These are phyloP conservation scores for Drosophila jambulina DNA, from an alignment of 1,140 invertebrate species.

Conservation along the genomic window DNA sequence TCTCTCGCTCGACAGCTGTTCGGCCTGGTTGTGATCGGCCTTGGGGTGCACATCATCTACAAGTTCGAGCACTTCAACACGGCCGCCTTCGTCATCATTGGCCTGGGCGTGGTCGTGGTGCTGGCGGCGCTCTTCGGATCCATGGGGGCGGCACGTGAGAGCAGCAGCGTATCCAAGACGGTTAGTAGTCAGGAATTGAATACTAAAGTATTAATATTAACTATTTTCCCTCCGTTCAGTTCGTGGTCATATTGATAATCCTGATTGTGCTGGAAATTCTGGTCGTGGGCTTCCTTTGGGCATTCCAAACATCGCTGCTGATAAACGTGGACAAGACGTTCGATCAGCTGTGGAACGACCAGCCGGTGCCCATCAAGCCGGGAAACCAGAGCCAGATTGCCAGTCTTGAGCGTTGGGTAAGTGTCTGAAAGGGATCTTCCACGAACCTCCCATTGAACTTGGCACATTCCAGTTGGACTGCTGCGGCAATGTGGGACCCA, in stretches of 20 bases:
- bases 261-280: conserved; percentile 65
- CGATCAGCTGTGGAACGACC: conserved; percentile 72
- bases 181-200: conserved; percentile 23
- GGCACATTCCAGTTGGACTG: conserved; percentile 86
- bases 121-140: conserved; percentile 60
- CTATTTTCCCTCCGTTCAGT: conserved; percentile 32
- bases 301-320: conserved; percentile 72
- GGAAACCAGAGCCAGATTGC: conserved; percentile 77
- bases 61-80: conserved; percentile 73
- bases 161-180: conserved; percentile 65
- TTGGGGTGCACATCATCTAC: conserved; percentile 68
- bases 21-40: conserved; percentile 57
- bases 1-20: conserved; percentile 58
- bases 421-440: conserved; percentile 11
- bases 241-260: conserved; percentile 59
- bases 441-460: neutral
- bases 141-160: conserved; percentile 72
- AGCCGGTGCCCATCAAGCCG: conserved; percentile 73
- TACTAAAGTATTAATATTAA: too few relatives aligned
- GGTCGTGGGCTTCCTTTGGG: conserved; percentile 68
- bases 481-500: conserved; percentile 86
- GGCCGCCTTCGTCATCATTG: conserved; percentile 65
- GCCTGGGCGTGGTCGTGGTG: conserved; percentile 57
- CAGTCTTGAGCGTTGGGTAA: conserved; percentile 74
- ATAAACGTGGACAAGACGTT: conserved; percentile 78